Evolutionary conservation across 2,797 vertebrate species (phyloP).

Genomic region (Tadarida brasiliensis): DNA sequence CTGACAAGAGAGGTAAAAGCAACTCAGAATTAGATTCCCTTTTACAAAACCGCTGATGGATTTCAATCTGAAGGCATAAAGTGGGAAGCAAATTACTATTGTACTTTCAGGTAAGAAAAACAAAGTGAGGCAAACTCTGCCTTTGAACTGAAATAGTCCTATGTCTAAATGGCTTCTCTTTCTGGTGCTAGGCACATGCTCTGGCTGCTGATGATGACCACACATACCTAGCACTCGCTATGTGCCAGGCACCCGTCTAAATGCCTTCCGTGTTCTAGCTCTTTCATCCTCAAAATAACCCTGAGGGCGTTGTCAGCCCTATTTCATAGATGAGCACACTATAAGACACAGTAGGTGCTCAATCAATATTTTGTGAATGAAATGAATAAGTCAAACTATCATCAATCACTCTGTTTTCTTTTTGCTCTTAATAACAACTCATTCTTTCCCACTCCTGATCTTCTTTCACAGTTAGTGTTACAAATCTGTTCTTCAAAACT

Average conservation of each 20-base stretch:
- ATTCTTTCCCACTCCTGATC: not conserved
- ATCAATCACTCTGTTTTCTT: slow-evolving; percentile 6
- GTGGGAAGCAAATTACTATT: slow-evolving; percentile 60
- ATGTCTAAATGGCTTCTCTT: not conserved
- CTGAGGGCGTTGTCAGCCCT: not conserved
- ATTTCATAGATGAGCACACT: not conserved
- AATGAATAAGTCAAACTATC: not conserved
- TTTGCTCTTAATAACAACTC: slow-evolving; percentile 25
- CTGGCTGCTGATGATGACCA: not conserved
- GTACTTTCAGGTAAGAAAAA: slow-evolving; percentile 54
- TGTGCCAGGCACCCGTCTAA: no score
- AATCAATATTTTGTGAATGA: slow-evolving; percentile 6
- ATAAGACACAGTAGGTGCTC: not conserved
- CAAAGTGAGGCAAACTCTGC: not conserved
- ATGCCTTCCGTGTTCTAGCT: not conserved
- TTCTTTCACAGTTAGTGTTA: slow-evolving; percentile 20
- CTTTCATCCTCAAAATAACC: not conserved
- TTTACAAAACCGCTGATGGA: not conserved
- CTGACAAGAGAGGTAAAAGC: not conserved
- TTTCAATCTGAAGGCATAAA: slow-evolving; percentile 39
- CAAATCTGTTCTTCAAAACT: slow-evolving; percentile 56
- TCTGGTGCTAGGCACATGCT: not conserved
- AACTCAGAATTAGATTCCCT: slow-evolving; percentile 38
- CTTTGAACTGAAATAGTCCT: not conserved
- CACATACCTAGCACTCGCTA: rapidly evolving